Conservation (phyloP, 2,888 invertebrate genomes). For the Rhagium mordax region DNA sequence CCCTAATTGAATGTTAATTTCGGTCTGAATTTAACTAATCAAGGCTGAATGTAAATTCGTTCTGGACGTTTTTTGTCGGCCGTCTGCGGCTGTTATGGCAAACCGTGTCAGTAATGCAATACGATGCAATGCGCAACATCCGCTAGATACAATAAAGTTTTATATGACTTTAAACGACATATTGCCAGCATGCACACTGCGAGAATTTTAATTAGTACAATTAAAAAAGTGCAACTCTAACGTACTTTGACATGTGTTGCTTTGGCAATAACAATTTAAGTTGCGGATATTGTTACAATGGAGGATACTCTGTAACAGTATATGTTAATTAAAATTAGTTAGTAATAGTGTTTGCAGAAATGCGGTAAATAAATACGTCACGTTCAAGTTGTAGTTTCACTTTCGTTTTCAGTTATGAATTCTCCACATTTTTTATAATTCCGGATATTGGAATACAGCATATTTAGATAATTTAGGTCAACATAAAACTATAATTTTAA, state of each 20-base stretch:
- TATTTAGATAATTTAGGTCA: no score
- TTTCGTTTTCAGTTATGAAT: neutral
- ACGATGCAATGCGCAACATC: constrained; percentile 37
- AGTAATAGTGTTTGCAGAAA: neutral
- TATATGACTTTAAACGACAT: constrained; percentile 33
- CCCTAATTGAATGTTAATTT: constrained; percentile 17
- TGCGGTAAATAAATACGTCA: neutral
- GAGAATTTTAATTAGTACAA: constrained; percentile 40
- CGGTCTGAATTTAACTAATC: neutral
- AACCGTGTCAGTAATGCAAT: constrained; percentile 43
- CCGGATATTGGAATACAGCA: neutral
- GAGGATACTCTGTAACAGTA: neutral
- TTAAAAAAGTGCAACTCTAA: constrained; percentile 28
- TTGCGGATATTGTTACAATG: neutral
- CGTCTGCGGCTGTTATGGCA: constrained; percentile 18
- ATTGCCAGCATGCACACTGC: constrained; percentile 38
- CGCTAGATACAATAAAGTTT: constrained; percentile 34
- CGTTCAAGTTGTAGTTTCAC: neutral
- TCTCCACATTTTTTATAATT: neutral
- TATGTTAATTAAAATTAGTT: neutral
- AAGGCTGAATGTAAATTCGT: constrained; percentile 3
- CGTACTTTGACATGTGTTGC: constrained; percentile 14
- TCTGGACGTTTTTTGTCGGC: constrained; percentile 11
- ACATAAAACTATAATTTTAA: no score
- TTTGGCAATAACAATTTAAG: constrained; percentile 33